Percentiles rank a stretch among this genome's conserved stretches.
phyloP scores from a whole-genome alignment of 2,888 invertebrate genomes.

The Lasioglossum calceatum region DNA sequence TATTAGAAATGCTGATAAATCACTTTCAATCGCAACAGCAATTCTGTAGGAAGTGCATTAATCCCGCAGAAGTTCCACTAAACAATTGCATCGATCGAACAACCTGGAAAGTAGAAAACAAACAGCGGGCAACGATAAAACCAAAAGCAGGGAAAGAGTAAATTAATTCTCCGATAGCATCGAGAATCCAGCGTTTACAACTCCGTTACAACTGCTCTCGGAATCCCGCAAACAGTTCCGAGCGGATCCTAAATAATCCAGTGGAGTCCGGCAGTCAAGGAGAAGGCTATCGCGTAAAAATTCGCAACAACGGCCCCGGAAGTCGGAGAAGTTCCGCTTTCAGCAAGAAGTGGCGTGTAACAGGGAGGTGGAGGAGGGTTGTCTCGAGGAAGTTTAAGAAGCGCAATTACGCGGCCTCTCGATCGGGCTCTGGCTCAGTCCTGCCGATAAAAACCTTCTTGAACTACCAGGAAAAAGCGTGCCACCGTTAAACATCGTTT shows the following conservation, averaged over 20 bases:
- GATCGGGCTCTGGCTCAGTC: conserved; percentile 6
- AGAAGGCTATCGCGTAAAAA: background rate
- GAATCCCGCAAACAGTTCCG: background rate
- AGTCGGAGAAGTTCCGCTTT: conserved; percentile 8
- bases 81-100: background rate
- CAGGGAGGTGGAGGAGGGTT: conserved; percentile 6
- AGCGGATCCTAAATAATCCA: background rate
- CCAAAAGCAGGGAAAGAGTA: background rate
- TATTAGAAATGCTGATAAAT: too few species aligned
- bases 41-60: background rate
- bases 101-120: background rate
- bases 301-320: background rate
- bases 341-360: conserved; percentile 19
- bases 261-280: background rate
- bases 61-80: background rate
- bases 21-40: too few species aligned
- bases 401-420: conserved; percentile 46
- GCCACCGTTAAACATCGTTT: background rate
- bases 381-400: conserved; percentile 23
- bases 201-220: background rate
- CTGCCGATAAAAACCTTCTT: conserved; percentile 15
- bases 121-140: background rate
- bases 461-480: background rate
- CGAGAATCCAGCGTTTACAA: background rate
- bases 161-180: background rate